Evolutionary conservation across 2,888 invertebrate genomes (phyloP), one percentile per base, ranked within the genome.

Genomic region (Biston stratarius): DNA sequence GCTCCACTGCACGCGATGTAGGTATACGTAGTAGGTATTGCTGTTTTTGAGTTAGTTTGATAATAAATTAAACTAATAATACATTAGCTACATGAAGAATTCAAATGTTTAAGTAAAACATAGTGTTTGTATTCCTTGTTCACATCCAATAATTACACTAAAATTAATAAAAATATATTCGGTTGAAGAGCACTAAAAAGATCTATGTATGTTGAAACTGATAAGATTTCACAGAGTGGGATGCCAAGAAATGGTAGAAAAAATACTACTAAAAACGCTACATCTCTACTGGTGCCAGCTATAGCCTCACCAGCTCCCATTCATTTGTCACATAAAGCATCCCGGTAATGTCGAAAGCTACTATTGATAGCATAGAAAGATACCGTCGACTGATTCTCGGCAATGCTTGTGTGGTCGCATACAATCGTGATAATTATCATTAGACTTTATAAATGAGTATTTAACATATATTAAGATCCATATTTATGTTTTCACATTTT

Each of bases 291-390:
- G 8, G 14, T 12, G 40, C 12, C 24, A 55, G 42, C 33, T 33
- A 33, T 14, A 55, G 24, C 2, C 61, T 69, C 67, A 62, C 67
- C 67, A 56, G 71, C 74, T 75, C 70, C 79, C 75, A 83, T 83
- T 81, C 82, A 82, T 83, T 83, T 83, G 83, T 84, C 83, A 80
- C 80, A 82, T 83, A 81, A 82, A 82, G 80, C 77, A 82, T 76
- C 74, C 64, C 53, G 14, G 49, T 71, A 67, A 58, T 61, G 51
- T 53, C 47, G 53, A 53, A 53, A 34, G 49, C 56, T 24, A 15
- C 34, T 48, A 61, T 61, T 51, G 61, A 66, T 66, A 15, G 57
- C 52, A 47, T 36, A 57, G 38, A 53, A 15, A 53, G 61, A 58
- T 61, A 42, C 61, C 52, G 47, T 52, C 42, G 59, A 53, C 53